A percentile compares a stretch with the other conserved stretches of the same genome.
phyloP scores from a whole-genome alignment of 2,797 vertebrate genomes.

The Botia kubotai region DNA sequence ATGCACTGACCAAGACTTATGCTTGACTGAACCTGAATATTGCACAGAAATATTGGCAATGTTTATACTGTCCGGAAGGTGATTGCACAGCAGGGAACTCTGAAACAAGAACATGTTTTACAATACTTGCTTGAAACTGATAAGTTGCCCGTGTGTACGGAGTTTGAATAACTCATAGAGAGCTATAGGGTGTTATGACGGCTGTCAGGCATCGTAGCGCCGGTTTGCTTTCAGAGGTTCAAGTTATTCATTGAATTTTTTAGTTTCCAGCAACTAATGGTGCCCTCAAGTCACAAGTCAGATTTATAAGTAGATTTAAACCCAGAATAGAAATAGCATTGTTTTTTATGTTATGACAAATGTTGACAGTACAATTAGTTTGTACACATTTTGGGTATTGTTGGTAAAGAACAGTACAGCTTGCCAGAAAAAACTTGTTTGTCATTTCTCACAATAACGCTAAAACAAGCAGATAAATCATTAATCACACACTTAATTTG shows the following conservation, averaged over 20 bases:
- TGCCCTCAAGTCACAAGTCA: not conserved
- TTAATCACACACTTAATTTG: not conserved
- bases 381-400: not conserved
- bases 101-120: slow-evolving; percentile 22
- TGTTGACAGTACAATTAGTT: not conserved
- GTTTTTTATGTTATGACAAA: not conserved
- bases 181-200: slow-evolving; percentile 4
- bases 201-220: not conserved
- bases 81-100: slow-evolving; percentile 16
- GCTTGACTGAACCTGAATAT: slow-evolving; percentile 29
- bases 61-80: slow-evolving; percentile 17
- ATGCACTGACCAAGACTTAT: slow-evolving; percentile 25
- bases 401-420: not conserved
- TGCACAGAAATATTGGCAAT: slow-evolving; percentile 21
- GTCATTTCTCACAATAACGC: not conserved
- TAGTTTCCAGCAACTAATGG: not conserved
- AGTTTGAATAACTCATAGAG: not conserved
- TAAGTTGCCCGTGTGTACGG: slow-evolving; percentile 5
- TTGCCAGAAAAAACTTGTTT: not conserved
- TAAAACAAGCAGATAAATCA: not conserved
- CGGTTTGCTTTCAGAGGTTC: not conserved
- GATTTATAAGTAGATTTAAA: no score
- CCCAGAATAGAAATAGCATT: no score
- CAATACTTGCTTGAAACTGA: slow-evolving; percentile 5
- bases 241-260: not conserved